Evolutionary conservation across 2,113 vertebrate species (phyloP), one percentile per base, ranked within the genome.

Genomic region (Alosa alosa): DNA sequence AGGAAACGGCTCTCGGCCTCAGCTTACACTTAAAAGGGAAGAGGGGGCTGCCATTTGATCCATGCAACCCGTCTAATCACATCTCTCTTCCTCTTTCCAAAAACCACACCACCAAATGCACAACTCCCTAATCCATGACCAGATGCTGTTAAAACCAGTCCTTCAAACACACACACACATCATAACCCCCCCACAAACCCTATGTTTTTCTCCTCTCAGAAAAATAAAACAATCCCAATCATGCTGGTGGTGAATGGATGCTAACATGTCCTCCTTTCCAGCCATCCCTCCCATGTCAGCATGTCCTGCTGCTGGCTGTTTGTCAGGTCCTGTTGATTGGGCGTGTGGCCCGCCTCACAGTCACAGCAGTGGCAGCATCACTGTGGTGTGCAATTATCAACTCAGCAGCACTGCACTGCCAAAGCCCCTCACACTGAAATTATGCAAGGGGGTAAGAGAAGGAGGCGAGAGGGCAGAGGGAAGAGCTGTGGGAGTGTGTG

Each of bases 381-480:
- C 39, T 84, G 60, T 17, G 25, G 75, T 87, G 86, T 36, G 72
- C 81, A 82, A 87, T 87, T 87, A 87, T 84, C 83, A 41, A 81
- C 49, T 84, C 72, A 82, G 50, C 75, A 84, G 83, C 78, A 84
- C 25, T 0, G 36, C 5, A 25, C 25, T 72, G 64, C 64, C 72
- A 78, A 72, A 6, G 10, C 25, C 31, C 55, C 72, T 39, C 31
- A 78, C 72, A 5, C 72, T 78, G 72, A 39, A 2, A 72, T 31
- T 39, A 31, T 17, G 10, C 25, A 13, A 3, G 13, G 47, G 45
- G 22, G 5, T 45, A 15, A 10, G 46, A 13, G 31, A 50, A 75
- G 72, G 36, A 36, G 31, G 72, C 9, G 31, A 78, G 25, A 6
- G 25, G 72, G 25, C 3, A 5, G 72, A 36, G 3, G 9, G 25